Evolutionary conservation across 2,113 vertebrate species (phyloP).

Genomic region (Brevimyrus niger): DNA sequence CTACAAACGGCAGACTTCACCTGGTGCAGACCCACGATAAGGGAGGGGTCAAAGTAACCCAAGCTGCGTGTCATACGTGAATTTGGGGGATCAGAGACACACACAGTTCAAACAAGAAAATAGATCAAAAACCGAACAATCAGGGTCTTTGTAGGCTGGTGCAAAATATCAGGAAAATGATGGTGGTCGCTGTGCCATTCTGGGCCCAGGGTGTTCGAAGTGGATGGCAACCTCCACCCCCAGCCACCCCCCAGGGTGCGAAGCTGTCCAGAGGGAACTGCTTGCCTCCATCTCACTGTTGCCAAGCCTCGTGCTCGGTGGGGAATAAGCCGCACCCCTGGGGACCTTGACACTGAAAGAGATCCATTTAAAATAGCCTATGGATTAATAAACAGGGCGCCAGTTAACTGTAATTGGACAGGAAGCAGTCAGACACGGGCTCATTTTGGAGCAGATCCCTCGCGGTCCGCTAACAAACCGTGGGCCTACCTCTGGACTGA

Average conservation of each 20-base stretch:
- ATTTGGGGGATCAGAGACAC: neutral
- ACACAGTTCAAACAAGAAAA: neutral
- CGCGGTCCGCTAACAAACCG: conserved; percentile 30
- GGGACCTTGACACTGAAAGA: conserved; percentile 15
- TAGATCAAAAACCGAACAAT: neutral
- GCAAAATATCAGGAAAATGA: conserved; percentile 5
- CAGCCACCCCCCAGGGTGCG: neutral
- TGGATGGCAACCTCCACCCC: neutral
- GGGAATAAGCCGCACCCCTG: neutral
- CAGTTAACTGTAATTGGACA: conserved; percentile 38
- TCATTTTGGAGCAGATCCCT: conserved; percentile 31
- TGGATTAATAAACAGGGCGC: conserved; percentile 42
- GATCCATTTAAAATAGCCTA: conserved; percentile 30
- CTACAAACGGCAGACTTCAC: neutral
- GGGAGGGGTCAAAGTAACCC: too few relatives aligned
- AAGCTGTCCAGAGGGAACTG: neutral
- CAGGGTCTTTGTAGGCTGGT: neutral
- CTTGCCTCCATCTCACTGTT: neutral
- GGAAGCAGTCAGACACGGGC: conserved; percentile 30
- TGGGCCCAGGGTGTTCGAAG: neutral
- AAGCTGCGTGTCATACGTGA: neutral
- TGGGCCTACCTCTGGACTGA: conserved; percentile 43
- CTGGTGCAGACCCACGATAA: too few relatives aligned
- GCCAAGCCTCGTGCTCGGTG: neutral
- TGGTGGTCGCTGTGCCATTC: neutral